Evolutionary conservation across 2,113 vertebrate genomes (phyloP).

Genomic region (Tenebrosternarchus preto): DNA sequence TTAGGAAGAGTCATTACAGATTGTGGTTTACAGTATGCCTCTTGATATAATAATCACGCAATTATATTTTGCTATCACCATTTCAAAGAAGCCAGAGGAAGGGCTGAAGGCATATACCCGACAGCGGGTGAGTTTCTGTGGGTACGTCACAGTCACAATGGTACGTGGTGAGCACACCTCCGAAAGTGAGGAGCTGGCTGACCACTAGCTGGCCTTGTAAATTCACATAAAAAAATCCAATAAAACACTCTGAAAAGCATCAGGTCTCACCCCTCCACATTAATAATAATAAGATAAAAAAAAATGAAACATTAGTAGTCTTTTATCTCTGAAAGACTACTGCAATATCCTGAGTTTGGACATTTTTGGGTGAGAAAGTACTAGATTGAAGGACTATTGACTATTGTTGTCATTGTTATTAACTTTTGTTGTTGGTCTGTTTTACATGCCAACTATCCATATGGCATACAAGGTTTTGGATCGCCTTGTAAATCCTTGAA

Average conservation of each 20-base stretch:
- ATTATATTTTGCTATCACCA: neutral
- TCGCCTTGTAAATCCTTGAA: neutral
- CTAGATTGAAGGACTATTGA: too few species aligned
- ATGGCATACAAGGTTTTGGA: neutral
- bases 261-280: neutral
- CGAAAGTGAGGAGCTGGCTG: constrained; percentile 42
- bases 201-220: neutral
- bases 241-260: neutral
- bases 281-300: neutral
- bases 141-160: constrained; percentile 53
- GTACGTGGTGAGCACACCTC: constrained; percentile 24
- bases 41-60: neutral
- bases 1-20: neutral
- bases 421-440: too few species aligned
- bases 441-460: neutral
- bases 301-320: too few species aligned
- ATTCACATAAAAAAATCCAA: neutral
- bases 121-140: constrained; percentile 32
- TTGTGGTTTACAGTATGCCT: neutral
- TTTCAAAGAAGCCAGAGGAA: neutral
- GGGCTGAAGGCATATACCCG: constrained; percentile 11
- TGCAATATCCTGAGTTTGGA: too few species aligned
- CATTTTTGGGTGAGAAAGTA: too few species aligned
- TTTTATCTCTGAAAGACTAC: too few species aligned
- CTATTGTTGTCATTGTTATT: too few species aligned